Percentiles rank a stretch among this genome's conserved stretches.
phyloP scores from a whole-genome alignment of 2,888 invertebrate species.

The Zygaena filipendulae region DNA sequence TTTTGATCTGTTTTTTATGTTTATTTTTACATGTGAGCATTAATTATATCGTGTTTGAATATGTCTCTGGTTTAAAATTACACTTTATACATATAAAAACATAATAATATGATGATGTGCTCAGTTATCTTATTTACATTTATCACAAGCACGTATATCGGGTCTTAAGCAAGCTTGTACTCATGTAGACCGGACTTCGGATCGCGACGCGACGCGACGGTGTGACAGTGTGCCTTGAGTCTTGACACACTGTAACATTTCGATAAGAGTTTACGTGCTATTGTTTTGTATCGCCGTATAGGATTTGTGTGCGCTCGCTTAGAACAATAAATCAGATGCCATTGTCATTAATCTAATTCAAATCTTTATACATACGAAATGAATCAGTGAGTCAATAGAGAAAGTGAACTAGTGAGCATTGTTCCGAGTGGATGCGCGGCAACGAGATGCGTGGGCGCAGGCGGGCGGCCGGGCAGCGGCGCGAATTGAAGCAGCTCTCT shows the following conservation, averaged over 20 bases:
- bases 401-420: constrained; percentile 67
- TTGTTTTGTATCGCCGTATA: constrained; percentile 30
- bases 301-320: constrained; percentile 35
- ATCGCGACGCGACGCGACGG: too few species aligned
- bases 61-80: too few species aligned
- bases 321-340: too few species aligned
- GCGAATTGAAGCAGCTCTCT: constrained; percentile 66
- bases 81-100: too few species aligned
- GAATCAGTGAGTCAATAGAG: constrained; percentile 65
- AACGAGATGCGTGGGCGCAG: constrained; percentile 53
- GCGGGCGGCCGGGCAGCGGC: constrained; percentile 35
- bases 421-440: constrained; percentile 65
- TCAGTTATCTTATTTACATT: too few species aligned
- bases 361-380: constrained; percentile 51
- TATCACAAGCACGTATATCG: too few species aligned
- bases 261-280: constrained; percentile 40
- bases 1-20: too few species aligned
- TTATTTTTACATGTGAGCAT: too few species aligned
- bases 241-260: constrained; percentile 7
- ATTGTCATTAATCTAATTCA: constrained; percentile 58
- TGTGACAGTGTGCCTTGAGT: constrained; percentile 1
- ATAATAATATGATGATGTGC: too few species aligned
- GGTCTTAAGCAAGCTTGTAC: too few species aligned
- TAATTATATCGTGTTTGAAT: too few species aligned
- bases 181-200: too few species aligned